A percentile compares a stretch with the other conserved stretches of the same genome.
Conservation (phyloP, 53 echinoderm and acorn worm species). For the Zoroaster sp. region DNA sequence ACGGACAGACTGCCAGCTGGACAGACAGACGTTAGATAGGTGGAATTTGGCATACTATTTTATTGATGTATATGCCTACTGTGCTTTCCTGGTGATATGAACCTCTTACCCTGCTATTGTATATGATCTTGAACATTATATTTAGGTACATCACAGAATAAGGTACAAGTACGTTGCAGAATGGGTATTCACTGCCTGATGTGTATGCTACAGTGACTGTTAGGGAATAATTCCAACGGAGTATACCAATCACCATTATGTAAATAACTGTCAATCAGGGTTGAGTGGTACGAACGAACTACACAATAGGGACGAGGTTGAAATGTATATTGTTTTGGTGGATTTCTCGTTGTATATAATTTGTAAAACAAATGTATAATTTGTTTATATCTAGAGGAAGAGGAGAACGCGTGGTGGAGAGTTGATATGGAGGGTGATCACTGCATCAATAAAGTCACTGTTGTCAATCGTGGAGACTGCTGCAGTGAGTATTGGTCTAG, state of each 20-base stretch:
- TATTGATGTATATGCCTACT: too few species aligned
- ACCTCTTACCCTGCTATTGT: too few species aligned
- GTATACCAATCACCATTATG: neutral
- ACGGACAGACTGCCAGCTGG: too few species aligned
- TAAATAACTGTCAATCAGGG: neutral
- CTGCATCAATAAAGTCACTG: slow-evolving; percentile 15
- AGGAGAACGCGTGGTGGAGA: slow-evolving; percentile 28
- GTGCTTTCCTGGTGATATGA: too few species aligned
- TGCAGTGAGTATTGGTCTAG: slow-evolving; percentile 61
- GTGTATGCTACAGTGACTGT: too few species aligned
- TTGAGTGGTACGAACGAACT: neutral
- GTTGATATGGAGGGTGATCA: slow-evolving; percentile 1
- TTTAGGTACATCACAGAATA: too few species aligned
- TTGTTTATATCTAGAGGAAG: neutral
- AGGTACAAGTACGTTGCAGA: too few species aligned
- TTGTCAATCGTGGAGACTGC: slow-evolving; percentile 46
- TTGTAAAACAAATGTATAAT: neutral
- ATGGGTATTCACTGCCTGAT: too few species aligned
- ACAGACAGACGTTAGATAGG: too few species aligned
- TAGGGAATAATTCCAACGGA: too few species aligned
- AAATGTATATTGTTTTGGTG: neutral
- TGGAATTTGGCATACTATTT: too few species aligned
- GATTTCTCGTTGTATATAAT: neutral
- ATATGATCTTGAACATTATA: too few species aligned
- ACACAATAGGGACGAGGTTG: neutral